Base-by-base conservation (phyloP, 2,113 vertebrate genomes). In the Antechinus stuartii region DNA sequence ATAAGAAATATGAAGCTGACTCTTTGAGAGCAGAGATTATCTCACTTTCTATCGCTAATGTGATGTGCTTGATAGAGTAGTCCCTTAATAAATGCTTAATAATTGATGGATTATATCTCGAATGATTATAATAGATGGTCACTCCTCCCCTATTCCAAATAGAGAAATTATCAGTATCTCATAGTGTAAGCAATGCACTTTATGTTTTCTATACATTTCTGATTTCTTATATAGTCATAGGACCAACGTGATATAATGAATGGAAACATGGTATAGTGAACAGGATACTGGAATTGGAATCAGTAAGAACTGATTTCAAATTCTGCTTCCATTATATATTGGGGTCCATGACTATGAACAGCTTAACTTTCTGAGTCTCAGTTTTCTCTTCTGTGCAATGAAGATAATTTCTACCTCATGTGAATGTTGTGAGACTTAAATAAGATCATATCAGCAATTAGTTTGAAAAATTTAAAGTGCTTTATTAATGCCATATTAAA, bases 11-110 rank as follows among this genome's bases (percentile, higher is more conserved):
- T 8, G 6, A 26, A 95, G 91, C 61, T 95, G 23, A 90, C 50
- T 56, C 91, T 92, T 92, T 47, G 68, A 84, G 19, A 42, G n/a
- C n/a, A 84, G n/a, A 84, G 68, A 76, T 76, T n/a, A n/a, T 76
- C 30, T 84, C n/a, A 84, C 7, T 84, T 42, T 6, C 42, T 84
- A 42, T 84, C n/a, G 42, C n/a, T 42, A 22, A 84, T 42, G 19
- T 42, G n/a, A 42, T 23, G 68, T 42, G 19, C 68, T 84, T 84
- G 35, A 23, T 1, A 84, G 7, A 84, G 2, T 42, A 84, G n/a
- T 42, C 2, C 35, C 68, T 84, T 84, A 84, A 22, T n/a, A 42
- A 42, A 84, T 84, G n/a, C n/a, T 84, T 84, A 19, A 84, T 42
- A 84, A 42, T 42, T 42, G 1, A 84, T 84, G n/a, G 19, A 84